Evolutionary conservation across 1,140 invertebrate species (phyloP).

Genomic region (Dendrolimus kikuchii): DNA sequence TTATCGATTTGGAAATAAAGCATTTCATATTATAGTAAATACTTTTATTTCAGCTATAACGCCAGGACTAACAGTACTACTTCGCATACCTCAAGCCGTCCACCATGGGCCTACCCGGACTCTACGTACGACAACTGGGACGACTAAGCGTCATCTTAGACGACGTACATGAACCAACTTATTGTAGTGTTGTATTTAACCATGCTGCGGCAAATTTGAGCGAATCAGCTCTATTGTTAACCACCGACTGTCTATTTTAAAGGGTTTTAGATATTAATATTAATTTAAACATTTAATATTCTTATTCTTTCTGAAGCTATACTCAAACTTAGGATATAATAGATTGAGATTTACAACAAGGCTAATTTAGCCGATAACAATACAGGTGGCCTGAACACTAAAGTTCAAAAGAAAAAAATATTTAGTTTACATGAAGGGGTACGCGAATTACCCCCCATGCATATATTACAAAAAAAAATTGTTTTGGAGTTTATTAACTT

Average conservation of each 20-base stretch:
- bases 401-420: no score
- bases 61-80: conserved; percentile 41
- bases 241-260: no score
- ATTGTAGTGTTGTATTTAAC: neutral
- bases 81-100: conserved; percentile 42
- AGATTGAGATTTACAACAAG: no score
- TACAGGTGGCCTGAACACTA: no score
- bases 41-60: conserved; percentile 41
- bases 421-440: no score
- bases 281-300: neutral
- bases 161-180: conserved; percentile 3
- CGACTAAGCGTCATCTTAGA: conserved; percentile 24
- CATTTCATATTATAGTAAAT: neutral
- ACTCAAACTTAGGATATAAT: no score
- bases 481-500: no score
- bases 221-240: neutral
- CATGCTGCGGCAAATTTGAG: conserved; percentile 2
- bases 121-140: conserved; percentile 42
- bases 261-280: neutral
- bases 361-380: no score
- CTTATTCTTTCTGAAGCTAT: no score
- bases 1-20: neutral
- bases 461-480: no score
- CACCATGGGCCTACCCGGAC: conserved; percentile 56
- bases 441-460: no score